Evolutionary conservation across 2,888 invertebrate species (phyloP).

Genomic region (Schizotus pectinicornis): DNA sequence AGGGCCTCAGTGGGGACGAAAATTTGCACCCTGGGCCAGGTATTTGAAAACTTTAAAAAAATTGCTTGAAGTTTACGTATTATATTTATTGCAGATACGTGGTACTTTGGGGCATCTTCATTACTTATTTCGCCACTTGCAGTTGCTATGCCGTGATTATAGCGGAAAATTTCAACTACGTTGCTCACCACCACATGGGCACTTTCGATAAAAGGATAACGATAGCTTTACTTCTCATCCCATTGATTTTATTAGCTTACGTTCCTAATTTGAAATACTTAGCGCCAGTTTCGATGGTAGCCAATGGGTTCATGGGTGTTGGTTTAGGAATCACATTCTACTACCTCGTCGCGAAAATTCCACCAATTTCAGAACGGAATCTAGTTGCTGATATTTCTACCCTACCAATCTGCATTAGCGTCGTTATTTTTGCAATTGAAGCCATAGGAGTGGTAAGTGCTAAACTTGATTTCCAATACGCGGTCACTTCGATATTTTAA

Average conservation of each 20-base stretch:
- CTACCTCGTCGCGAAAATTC: constrained; percentile 76
- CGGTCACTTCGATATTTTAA: background rate
- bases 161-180: constrained; percentile 80
- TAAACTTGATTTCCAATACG: background rate
- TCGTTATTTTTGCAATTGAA: constrained; percentile 97
- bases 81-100: constrained; percentile 63
- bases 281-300: constrained; percentile 92
- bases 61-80: background rate
- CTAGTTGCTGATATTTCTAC: constrained; percentile 56
- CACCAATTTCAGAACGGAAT: constrained; percentile 57
- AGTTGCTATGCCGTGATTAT: constrained; percentile 96
- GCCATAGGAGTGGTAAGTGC: constrained; percentile 80
- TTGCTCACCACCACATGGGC: constrained; percentile 66
- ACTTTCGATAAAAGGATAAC: constrained; percentile 66
- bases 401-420: constrained; percentile 91
- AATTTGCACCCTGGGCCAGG: constrained; percentile 65
- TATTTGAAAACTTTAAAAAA: background rate
- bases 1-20: constrained; percentile 74
- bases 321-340: constrained; percentile 90
- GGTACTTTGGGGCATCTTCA: constrained; percentile 80
- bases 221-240: constrained; percentile 72
- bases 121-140: constrained; percentile 96
- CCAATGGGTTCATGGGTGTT: constrained; percentile 86
- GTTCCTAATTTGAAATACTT: constrained; percentile 88
- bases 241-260: constrained; percentile 82